These are phyloP conservation scores for Drosophila rellima DNA, from an alignment of 2,888 invertebrate genomes.

Conservation along the genomic window DNA sequence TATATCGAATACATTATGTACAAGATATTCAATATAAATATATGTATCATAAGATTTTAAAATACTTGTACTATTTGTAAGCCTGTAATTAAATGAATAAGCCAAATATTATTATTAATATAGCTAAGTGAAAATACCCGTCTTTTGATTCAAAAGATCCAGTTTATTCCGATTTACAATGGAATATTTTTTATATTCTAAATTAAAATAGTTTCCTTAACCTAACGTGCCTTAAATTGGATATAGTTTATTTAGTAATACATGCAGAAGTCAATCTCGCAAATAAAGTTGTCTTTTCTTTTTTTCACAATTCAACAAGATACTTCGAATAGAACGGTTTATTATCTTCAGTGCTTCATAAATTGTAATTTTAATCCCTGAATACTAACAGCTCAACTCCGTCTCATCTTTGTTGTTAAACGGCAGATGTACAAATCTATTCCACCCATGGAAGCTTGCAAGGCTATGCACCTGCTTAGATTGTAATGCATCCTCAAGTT, in stretches of 20 bases:
- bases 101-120: conserved; percentile 34
- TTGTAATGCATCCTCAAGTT: background rate
- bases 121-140: conserved; percentile 23
- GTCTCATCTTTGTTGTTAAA: background rate
- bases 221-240: too few relatives aligned
- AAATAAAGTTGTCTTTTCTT: too few relatives aligned
- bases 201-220: too few relatives aligned
- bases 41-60: conserved; percentile 3
- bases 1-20: conserved; percentile 28
- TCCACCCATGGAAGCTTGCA: background rate
- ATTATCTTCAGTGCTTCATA: too few relatives aligned
- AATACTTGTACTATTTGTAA: conserved; percentile 11
- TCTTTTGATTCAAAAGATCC: conserved; percentile 1
- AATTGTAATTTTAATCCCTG: too few relatives aligned
- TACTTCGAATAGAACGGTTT: too few relatives aligned
- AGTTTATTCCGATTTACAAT: background rate
- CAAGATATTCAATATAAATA: conserved; percentile 10
- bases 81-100: conserved; percentile 24
- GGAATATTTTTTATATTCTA: background rate
- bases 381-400: too few relatives aligned
- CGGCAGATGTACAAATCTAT: background rate
- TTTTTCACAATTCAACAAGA: too few relatives aligned
- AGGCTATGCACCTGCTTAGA: background rate
- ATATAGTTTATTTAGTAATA: too few relatives aligned
- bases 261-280: too few relatives aligned